Evolutionary conservation across 1,140 invertebrate species (phyloP).

Genomic region (Nylanderia fulva): DNA sequence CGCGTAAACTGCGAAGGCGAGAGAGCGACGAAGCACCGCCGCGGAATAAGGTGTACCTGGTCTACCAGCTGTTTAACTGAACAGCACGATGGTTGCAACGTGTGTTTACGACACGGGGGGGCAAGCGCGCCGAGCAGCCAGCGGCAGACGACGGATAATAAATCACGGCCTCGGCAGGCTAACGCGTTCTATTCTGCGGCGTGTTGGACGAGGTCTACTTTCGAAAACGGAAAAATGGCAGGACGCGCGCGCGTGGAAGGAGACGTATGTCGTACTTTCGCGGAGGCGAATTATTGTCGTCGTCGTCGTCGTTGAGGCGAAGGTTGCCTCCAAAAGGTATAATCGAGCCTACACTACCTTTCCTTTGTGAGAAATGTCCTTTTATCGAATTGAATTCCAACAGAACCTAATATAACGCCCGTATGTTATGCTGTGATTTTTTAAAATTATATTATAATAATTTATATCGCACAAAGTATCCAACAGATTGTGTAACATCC

Average conservation of each 20-base stretch:
- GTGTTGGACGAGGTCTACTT: constrained; percentile 31
- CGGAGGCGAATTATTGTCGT: constrained; percentile 12
- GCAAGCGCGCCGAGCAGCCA: constrained; percentile 46
- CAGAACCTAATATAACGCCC: background rate
- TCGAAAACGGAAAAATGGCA: constrained; percentile 37
- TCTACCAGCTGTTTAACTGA: constrained; percentile 70
- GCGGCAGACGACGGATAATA: constrained; percentile 68
- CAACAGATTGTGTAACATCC: no score
- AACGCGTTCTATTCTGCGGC: constrained; percentile 52
- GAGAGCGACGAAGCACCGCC: constrained; percentile 35
- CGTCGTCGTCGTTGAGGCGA: constrained; percentile 14
- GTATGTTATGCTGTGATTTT: background rate
- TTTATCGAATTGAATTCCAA: background rate
- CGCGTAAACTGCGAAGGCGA: constrained; percentile 11
- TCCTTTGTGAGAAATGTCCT: background rate
- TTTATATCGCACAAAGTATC: no score
- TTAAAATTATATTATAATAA: background rate
- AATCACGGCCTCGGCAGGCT: constrained; percentile 66
- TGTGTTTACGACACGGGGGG: constrained; percentile 74
- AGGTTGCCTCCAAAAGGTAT: constrained; percentile 8
- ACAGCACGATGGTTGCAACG: constrained; percentile 67
- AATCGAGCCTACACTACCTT: background rate
- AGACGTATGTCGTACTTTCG: constrained; percentile 27
- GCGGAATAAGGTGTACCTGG: constrained; percentile 56
- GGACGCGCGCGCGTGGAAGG: background rate